Evolutionary conservation across 2,797 vertebrate genomes (phyloP), one percentile per base, ranked within the genome.

Genomic region (Sebastes itinus): DNA sequence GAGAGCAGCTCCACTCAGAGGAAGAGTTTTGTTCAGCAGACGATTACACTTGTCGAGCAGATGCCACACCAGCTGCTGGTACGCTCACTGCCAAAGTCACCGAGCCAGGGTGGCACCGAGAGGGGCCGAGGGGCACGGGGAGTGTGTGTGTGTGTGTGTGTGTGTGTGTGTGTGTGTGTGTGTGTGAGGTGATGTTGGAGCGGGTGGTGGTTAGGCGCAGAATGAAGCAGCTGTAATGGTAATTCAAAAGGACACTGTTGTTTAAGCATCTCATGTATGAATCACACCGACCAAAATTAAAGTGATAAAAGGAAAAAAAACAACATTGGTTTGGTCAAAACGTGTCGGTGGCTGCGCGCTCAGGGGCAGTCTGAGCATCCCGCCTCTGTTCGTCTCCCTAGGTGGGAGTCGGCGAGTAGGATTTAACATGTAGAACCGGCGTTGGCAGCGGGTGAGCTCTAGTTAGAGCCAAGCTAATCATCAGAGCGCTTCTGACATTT

Each of bases 21-120:
- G 88, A 90, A 92, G 93, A 95, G 92, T 94, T 96, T 95, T 95
- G 95, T 94, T 95, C 92, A 85, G 92, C 93, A 94, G 94, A 95
- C 92, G 92, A 95, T 95, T 94, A 95, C 94, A 95, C 95, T 96
- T 94, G 95, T 95, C 92, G 87, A 95, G 94, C 95, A 96, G 95
- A 95, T 96, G 95, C 94, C 92, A 87, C 91, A 94, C 92, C 95
- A 95, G 95, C 95, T 95, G 95, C 94, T 86, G 85, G 90, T 75
- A 33, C 63, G 59, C 73, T 88, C 75, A 42, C 84, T 94, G 94
- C 95, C 95, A 95, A 95, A 93, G 92, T 93, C 90, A 86, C 89
- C 58, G 78, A 91, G 89, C 90, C 87, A 92, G 89, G 92, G 89
- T 92, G 92, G 90, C 91, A 92, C 78, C 84, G 81, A 88, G 86